Base-by-base conservation (phyloP, 2,113 vertebrate genomes). In the Peromyscus californicus region DNA sequence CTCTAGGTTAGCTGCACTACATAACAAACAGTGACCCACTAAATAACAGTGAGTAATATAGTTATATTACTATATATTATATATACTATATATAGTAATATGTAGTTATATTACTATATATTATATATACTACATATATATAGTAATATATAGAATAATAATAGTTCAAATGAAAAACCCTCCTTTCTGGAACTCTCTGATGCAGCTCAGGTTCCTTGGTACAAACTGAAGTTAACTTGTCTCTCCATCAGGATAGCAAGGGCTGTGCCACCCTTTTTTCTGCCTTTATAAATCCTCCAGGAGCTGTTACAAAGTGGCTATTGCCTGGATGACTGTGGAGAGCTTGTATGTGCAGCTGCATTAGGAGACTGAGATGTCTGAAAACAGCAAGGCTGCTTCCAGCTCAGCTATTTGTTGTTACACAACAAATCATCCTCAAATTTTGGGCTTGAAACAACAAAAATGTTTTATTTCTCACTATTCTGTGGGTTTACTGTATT, bases 161-260 rank as follows among this genome's bases (percentile, higher is more conserved):
- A 5, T 72, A 45, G 36, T 87, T 89, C 39, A 96, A 79, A 74
- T 59, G 42, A 82, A 97, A 97, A 82, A 11, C 22, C 5, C 1
- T 84, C 19, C 39, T 29, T 72, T 57, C 54, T 61, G 78, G 67
- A 93, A 65, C 42, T 93, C 39, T 90, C 82, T 94, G 69, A 86
- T 7, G 89, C 1, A 93, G 72, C 39, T 36, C 48, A 69, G 36
- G 45, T 42, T 86, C 67, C 69, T 86, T 87, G 57, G 67, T 61
- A 95, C 54, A 92, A 88, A 84, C 1, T 89, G 91, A 97, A 92
- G 31, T 78, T 85, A 84, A 86, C 48, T 96, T 31, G 67, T 79
- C 21, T 95, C n/a, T 26, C 36, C 5, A 86, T 48, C 31, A 97
- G n/a, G 72, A 85, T 3, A 92, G 86, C 11, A 45, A 86, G 75